These are phyloP conservation scores for Apis laboriosa DNA, from an alignment of 1,140 invertebrate species.

Conservation along the genomic window DNA sequence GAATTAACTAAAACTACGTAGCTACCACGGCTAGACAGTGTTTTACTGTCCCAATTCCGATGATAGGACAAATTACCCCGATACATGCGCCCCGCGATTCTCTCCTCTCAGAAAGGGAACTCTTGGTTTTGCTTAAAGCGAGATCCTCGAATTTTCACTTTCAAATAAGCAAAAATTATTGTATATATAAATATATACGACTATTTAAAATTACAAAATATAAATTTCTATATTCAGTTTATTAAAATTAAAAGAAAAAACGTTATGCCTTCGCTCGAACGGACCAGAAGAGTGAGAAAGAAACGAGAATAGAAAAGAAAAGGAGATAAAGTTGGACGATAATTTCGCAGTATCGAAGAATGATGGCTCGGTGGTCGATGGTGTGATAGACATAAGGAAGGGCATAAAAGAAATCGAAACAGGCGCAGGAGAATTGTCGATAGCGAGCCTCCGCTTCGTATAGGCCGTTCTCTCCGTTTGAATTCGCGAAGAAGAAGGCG, in stretches of 20 bases:
- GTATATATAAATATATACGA: no score
- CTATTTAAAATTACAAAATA: no score
- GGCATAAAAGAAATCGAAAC: conserved; percentile 37
- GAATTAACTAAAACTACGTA: conserved; percentile 69
- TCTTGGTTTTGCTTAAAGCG: no score
- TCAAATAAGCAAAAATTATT: no score
- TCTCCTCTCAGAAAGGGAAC: no score
- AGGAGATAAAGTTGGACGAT: neutral
- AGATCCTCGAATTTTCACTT: no score
- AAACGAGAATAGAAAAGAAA: no score
- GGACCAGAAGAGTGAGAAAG: no score
- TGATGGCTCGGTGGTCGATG: neutral
- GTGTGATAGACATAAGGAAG: neutral
- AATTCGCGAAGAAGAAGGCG: conserved; percentile 65
- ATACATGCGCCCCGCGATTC: neutral
- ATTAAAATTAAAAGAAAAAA: neutral
- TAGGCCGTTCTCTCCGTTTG: conserved; percentile 64
- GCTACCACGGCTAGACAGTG: conserved; percentile 63
- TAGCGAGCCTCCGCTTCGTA: conserved; percentile 32
- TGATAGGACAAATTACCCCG: conserved; percentile 34
- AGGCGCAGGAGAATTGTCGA: conserved; percentile 35
- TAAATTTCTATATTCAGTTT: no score
- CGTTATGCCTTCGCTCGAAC: no score
- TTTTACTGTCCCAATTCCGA: conserved; percentile 64
- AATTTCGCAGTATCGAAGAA: neutral